Percentiles rank a stretch among this genome's conserved stretches.
Conservation (phyloP, 2,797 vertebrate genomes). For the Sebastes paucispinis region DNA sequence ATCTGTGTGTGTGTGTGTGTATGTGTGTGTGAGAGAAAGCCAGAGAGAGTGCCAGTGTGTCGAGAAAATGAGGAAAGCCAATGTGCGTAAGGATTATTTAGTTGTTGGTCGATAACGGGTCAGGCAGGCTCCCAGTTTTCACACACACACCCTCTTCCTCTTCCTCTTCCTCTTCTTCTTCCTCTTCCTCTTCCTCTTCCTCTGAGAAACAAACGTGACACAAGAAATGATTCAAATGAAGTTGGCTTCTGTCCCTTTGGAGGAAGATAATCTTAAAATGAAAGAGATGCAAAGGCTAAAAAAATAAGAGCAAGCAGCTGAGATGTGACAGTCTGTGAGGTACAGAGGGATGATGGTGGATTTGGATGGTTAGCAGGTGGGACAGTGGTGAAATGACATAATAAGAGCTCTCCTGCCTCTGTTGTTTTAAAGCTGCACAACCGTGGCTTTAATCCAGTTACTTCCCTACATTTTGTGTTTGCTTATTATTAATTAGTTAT, state of each 20-base stretch:
- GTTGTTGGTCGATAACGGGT: conserved; percentile 53
- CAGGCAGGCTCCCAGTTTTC: conserved; percentile 5
- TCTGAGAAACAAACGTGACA: neutral
- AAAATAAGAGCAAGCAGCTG: neutral
- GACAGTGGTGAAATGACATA: conserved; percentile 11
- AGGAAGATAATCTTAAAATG: conserved; percentile 19
- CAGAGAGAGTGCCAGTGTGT: conserved; percentile 1
- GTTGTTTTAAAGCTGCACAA: neutral
- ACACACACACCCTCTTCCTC: conserved; percentile 1
- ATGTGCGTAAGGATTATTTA: conserved; percentile 46
- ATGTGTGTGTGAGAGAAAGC: neutral
- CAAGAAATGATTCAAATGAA: conserved; percentile 17
- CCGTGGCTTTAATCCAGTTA: neutral
- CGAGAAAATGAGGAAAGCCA: conserved; percentile 37
- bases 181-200: conserved; percentile 15
- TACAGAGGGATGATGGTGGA: neutral
- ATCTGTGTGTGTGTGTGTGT: neutral
- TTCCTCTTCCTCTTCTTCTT: neutral
- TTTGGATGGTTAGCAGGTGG: neutral
- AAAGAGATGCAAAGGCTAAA: neutral
- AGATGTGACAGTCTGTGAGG: neutral
- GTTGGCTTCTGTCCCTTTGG: neutral
- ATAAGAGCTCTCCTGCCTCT: neutral
- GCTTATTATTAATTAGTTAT: neutral
- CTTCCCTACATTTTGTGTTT: neutral